Base-by-base conservation (phyloP, 2,888 invertebrate species). In the Rutpela maculata region DNA sequence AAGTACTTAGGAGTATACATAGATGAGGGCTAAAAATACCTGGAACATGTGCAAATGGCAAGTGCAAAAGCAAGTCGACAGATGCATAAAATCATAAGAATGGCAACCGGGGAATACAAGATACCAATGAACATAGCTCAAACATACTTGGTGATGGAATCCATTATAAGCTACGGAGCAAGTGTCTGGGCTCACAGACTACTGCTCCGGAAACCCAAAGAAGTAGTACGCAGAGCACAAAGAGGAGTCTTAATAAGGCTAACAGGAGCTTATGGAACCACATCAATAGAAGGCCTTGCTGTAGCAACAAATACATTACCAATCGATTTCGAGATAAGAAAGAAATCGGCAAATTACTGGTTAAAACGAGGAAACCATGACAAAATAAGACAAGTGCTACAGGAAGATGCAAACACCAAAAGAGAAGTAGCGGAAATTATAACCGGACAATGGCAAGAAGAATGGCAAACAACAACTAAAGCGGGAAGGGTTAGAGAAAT, bases 111-210 rank as follows among this genome's bases (percentile, higher is more conserved):
- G 9, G 31, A 35, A 0, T 35, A 35, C 9, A 35, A 35, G 7
- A 35, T 35, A 3, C 31, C 31, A 3, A 35, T 35, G 31, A 26
- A 26, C 31, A 35, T 35, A 0, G 0, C 7, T 0, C 31, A 9
- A 35, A 9, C 5, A 7, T 35, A 35, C 7, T 5, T 35, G 31
- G 31, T 35, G 9, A 35, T 35, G 31, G 31, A 35, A 7, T 22
- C 22, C 0, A 62, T 26, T 7, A 62, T 62, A 1, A 26, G 26
- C 9, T 62, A 62, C 7, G 55, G 55, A 10, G 55, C 55, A 17
- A 63, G 75, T 63, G 35, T 26, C 12, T 63, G 69, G 62, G 70
- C 59, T 9, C 75, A 75, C 9, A 63, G 75, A 26, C 57, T 76
- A 26, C 7, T 0, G 1, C 66, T 59, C 9, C 5, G 55, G 0